Evolutionary conservation across 2,797 vertebrate genomes (phyloP).

Genomic region (Gadopsis bispinosus): DNA sequence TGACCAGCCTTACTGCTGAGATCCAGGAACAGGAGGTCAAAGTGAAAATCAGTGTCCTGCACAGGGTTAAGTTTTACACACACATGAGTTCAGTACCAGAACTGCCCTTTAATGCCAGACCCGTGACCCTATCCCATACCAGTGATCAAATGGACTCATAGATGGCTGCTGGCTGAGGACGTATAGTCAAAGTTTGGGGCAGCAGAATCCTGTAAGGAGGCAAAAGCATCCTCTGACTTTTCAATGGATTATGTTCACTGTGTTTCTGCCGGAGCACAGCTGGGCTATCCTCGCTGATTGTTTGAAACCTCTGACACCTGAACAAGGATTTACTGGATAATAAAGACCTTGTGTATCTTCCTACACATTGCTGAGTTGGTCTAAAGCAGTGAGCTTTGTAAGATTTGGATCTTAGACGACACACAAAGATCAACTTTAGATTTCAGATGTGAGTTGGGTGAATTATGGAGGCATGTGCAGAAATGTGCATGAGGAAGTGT

Average conservation of each 20-base stretch:
- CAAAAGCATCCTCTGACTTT: background rate
- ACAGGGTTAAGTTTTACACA: too few relatives aligned
- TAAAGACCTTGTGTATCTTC: too few relatives aligned
- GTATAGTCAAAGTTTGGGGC: background rate
- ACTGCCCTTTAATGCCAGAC: too few relatives aligned
- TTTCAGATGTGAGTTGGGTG: background rate
- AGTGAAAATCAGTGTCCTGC: background rate
- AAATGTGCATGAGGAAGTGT: background rate
- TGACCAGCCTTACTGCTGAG: background rate
- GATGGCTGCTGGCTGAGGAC: background rate
- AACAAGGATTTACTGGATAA: background rate
- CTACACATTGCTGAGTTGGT: too few relatives aligned
- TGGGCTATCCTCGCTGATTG: background rate
- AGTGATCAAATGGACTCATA: background rate
- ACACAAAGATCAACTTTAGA: background rate
- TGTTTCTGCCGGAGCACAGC: background rate
- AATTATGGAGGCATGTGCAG: background rate
- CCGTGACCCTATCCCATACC: background rate
- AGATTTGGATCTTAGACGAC: background rate
- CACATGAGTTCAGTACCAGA: too few relatives aligned
- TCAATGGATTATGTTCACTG: background rate
- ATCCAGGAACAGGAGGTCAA: background rate
- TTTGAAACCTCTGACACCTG: background rate
- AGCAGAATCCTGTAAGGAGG: too few relatives aligned
- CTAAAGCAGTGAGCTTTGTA: too few relatives aligned